A percentile compares a stretch with the other conserved stretches of the same genome.
Conservation (phyloP, 64 coral and sea anemone genomes). For the Pachyseris speciosa region DNA sequence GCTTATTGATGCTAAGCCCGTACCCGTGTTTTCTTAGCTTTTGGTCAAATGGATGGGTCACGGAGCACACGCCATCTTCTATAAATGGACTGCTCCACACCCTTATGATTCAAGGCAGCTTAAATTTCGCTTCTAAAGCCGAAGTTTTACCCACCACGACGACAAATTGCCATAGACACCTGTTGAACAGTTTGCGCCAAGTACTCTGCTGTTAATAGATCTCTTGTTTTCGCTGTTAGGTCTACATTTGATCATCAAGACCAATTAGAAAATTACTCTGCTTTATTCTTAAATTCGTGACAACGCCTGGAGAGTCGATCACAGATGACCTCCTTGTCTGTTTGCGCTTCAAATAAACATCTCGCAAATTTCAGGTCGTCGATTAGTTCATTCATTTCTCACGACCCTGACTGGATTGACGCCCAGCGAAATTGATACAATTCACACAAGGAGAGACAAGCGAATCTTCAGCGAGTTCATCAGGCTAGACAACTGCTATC, state of each 20-base stretch:
- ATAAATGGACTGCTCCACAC: background rate
- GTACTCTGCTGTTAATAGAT: too few species aligned
- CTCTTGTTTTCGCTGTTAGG: background rate
- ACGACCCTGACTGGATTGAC: too few species aligned
- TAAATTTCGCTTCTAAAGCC: background rate
- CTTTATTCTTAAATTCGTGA: background rate
- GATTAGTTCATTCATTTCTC: conserved; percentile 6
- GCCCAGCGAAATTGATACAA: too few species aligned
- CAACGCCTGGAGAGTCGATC: background rate
- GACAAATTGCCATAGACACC: background rate
- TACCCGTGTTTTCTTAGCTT: conserved; percentile 5
- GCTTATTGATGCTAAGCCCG: background rate
- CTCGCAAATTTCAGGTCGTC: background rate
- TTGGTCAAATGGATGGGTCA: background rate
- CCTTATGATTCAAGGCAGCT: background rate
- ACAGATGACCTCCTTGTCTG: background rate
- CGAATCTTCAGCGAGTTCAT: too few species aligned
- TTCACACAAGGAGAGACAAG: background rate
- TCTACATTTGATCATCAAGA: background rate
- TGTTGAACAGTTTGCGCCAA: background rate
- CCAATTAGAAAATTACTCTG: background rate
- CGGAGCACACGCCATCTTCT: background rate
- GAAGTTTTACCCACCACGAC: background rate
- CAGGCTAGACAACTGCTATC: too few species aligned
- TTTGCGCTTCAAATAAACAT: conserved; percentile 10